Conservation (phyloP, 2,888 invertebrate genomes). For the Acanthococcus lagerstroemiae region DNA sequence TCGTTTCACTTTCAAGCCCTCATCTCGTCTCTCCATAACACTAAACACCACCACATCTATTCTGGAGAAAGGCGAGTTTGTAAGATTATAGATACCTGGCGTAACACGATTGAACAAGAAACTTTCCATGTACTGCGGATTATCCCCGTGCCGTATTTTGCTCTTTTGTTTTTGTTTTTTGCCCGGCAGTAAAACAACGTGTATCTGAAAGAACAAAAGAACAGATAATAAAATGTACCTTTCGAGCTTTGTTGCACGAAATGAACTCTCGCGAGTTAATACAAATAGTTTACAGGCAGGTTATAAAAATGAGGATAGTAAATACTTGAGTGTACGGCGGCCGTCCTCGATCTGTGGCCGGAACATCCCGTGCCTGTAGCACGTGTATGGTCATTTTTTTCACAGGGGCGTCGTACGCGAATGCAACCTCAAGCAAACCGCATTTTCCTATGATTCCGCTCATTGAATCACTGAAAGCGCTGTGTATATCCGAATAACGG, state of each 20-base stretch:
- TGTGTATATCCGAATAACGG: slow-evolving; percentile 33
- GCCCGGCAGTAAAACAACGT: slow-evolving; percentile 75
- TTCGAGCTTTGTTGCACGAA: no score
- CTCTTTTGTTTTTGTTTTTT: slow-evolving; percentile 93
- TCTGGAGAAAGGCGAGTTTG: no score
- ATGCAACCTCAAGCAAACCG: slow-evolving; percentile 75
- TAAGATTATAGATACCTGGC: slow-evolving; percentile 57
- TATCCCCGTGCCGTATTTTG: slow-evolving; percentile 80
- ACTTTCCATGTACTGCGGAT: slow-evolving; percentile 86
- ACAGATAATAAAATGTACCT: neutral
- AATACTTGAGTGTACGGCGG: slow-evolving; percentile 20
- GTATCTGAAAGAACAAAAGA: slow-evolving; percentile 51
- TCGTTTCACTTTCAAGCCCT: no score
- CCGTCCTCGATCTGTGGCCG: slow-evolving; percentile 53
- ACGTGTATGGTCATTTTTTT: slow-evolving; percentile 87
- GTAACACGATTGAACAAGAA: slow-evolving; percentile 83
- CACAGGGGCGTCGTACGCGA: slow-evolving; percentile 81
- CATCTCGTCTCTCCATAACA: no score
- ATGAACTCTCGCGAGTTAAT: no score
- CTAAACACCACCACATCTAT: no score
- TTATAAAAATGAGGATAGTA: no score
- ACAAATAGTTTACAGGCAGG: no score
- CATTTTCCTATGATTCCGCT: slow-evolving; percentile 46
- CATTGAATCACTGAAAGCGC: slow-evolving; percentile 35
- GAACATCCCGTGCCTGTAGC: slow-evolving; percentile 72